Evolutionary conservation across 2,113 vertebrate species (phyloP).

Genomic region (Brevimyrus niger): DNA sequence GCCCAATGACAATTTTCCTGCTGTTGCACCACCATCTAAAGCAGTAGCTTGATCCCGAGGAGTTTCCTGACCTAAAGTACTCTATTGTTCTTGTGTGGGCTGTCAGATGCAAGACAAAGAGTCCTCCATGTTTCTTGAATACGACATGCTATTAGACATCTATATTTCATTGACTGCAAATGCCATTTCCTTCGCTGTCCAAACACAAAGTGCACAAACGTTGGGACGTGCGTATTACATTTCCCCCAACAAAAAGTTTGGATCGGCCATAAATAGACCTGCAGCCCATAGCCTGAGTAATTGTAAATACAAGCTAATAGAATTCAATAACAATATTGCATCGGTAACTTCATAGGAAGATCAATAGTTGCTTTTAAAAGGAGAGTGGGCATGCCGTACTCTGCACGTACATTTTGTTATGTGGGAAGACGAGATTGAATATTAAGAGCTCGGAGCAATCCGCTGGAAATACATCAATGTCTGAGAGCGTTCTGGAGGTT

Average conservation of each 20-base stretch:
- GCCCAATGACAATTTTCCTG: neutral
- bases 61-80: neutral
- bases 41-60: neutral
- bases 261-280: neutral
- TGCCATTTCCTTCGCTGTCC: neutral
- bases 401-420: neutral
- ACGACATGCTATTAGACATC: neutral
- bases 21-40: neutral
- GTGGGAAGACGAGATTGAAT: constrained; percentile 4
- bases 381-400: neutral
- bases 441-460: neutral
- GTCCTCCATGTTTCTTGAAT: neutral
- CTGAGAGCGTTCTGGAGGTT: neutral
- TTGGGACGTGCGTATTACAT: neutral
- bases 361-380: constrained; percentile 11
- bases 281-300: neutral
- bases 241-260: neutral
- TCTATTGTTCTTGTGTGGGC: neutral
- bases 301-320: neutral
- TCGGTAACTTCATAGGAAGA: neutral
- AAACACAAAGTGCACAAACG: neutral
- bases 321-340: neutral
- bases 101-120: neutral
- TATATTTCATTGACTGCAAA: neutral
- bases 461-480: constrained; percentile 2